Evolutionary conservation across 2,888 invertebrate species (phyloP).

Genomic region (Pteria penguin): DNA sequence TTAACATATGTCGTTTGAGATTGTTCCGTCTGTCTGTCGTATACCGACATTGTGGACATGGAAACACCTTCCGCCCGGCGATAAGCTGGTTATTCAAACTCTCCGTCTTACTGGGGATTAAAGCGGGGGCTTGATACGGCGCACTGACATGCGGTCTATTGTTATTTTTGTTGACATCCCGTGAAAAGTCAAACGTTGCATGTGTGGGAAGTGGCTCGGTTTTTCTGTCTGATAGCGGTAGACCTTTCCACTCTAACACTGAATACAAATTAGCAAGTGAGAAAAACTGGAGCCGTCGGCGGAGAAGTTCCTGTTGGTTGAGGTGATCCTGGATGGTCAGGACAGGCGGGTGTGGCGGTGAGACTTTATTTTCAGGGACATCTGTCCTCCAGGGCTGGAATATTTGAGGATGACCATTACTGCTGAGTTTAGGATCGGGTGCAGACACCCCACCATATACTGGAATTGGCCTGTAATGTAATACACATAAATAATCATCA

Average conservation of each 20-base stretch:
- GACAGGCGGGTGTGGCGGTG: not conserved
- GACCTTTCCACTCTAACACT: conserved; percentile 3
- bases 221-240: conserved; percentile 1
- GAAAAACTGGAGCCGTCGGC: not conserved
- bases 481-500: not conserved
- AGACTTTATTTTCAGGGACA: not conserved
- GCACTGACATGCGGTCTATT: too few species aligned
- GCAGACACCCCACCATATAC: not conserved
- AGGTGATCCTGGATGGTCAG: not conserved
- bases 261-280: not conserved
- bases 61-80: conserved; percentile 60
- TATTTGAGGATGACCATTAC: not conserved
- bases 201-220: not conserved
- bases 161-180: too few species aligned
- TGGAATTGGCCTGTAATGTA: conserved; percentile 9
- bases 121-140: not conserved
- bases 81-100: not conserved
- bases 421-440: not conserved
- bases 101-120: not conserved
- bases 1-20: conserved; percentile 78
- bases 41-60: conserved; percentile 74
- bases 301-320: not conserved
- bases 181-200: too few species aligned
- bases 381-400: conserved; percentile 16
- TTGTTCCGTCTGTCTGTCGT: conserved; percentile 78